Percentiles rank a stretch among this genome's conserved stretches.
These are phyloP conservation scores for Paramormyrops kingsleyae DNA, from an alignment of 2,113 vertebrate genomes.

Conservation along the genomic window DNA sequence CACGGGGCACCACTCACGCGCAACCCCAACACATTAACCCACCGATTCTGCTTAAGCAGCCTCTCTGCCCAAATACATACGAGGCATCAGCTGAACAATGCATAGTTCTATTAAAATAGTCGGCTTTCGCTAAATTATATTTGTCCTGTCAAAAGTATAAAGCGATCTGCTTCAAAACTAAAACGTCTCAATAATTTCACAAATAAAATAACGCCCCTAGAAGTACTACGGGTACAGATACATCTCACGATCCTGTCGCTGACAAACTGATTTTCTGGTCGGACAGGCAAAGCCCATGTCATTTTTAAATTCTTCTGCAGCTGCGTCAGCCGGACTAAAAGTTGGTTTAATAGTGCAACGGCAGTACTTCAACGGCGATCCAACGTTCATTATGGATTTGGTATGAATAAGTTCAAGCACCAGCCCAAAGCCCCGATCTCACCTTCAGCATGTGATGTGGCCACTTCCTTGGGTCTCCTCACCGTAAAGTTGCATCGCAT, in stretches of 20 bases:
- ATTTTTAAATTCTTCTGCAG: not conserved
- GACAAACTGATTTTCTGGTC: constrained; percentile 1
- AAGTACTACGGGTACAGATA: not conserved
- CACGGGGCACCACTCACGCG: not conserved
- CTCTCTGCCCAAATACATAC: not conserved
- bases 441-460: constrained; percentile 8
- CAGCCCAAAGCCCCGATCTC: not conserved
- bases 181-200: not conserved
- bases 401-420: not conserved
- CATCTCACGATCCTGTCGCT: not conserved
- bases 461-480: constrained; percentile 8
- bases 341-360: not conserved
- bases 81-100: not conserved
- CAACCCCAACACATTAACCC: not conserved
- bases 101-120: not conserved
- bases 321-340: not conserved
- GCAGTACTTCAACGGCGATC: not conserved
- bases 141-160: not conserved
- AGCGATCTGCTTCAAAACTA: not conserved
- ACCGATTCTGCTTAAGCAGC: not conserved
- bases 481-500: constrained; percentile 15
- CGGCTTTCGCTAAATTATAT: not conserved
- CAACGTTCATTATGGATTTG: not conserved
- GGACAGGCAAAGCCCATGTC: not conserved
- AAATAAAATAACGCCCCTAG: not conserved